Evolutionary conservation across 2,888 invertebrate species (phyloP).

Genomic region (Drymonia ruficornis): DNA sequence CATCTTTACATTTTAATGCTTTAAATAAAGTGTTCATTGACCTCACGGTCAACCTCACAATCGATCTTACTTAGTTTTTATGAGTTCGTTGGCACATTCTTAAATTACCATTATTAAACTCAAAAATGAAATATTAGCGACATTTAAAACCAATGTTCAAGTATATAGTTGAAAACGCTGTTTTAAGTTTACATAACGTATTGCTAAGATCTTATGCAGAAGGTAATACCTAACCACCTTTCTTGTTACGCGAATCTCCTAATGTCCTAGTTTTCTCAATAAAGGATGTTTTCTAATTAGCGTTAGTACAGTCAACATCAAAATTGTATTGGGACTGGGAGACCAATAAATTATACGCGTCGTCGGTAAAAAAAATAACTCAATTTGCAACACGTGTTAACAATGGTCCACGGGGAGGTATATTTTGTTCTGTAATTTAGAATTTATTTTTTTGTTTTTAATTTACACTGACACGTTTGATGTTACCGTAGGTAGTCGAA

Average conservation of each 20-base stretch:
- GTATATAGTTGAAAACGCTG: too few species aligned
- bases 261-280: too few species aligned
- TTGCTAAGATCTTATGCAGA: too few species aligned
- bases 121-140: too few species aligned
- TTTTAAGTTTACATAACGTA: too few species aligned
- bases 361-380: constrained; percentile 57
- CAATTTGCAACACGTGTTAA: constrained; percentile 59
- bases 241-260: too few species aligned
- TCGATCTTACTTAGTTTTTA: constrained; percentile 15
- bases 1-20: constrained; percentile 37
- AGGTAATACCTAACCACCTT: too few species aligned
- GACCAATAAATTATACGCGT: constrained; percentile 55
- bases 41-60: constrained; percentile 24
- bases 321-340: constrained; percentile 46
- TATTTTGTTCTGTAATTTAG: constrained; percentile 41
- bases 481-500: constrained; percentile 5
- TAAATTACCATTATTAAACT: constrained; percentile 5
- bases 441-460: constrained; percentile 31
- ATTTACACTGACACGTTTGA: constrained; percentile 14
- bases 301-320: neutral
- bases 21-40: constrained; percentile 52
- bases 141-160: too few species aligned
- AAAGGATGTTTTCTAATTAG: neutral
- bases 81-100: constrained; percentile 11
- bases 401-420: constrained; percentile 50